A percentile compares a stretch with the other conserved stretches of the same genome.
Conservation (phyloP, 2,888 invertebrate species). For the Therioaphis trifolii region DNA sequence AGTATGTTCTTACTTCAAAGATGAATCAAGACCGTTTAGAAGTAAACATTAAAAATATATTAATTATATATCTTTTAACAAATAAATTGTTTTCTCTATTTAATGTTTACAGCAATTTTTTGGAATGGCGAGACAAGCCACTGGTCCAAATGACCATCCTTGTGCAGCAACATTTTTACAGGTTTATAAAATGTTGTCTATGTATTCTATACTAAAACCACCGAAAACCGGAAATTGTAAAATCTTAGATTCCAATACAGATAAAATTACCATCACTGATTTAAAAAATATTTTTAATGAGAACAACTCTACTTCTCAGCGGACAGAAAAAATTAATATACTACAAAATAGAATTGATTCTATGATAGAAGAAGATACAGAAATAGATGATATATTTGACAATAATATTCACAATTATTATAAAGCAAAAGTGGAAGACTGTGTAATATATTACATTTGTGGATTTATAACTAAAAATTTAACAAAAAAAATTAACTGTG, state of each 20-base stretch:
- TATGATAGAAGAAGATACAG: too few species aligned
- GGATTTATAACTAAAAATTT: background rate
- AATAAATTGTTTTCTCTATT: background rate
- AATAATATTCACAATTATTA: constrained; percentile 4
- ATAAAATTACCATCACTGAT: too few species aligned
- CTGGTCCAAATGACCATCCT: constrained; percentile 1
- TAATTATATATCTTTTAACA: background rate
- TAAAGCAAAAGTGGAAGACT: constrained; percentile 3
- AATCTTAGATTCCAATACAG: too few species aligned
- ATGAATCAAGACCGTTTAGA: constrained; percentile 1
- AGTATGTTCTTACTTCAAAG: background rate
- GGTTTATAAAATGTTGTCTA: background rate
- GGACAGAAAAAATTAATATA: too few species aligned
- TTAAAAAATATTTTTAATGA: too few species aligned
- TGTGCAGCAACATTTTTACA: constrained; percentile 3
- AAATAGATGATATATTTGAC: too few species aligned
- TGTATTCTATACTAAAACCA: constrained; percentile 3
- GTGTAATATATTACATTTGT: constrained; percentile 10
- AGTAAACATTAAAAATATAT: background rate
- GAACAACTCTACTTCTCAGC: too few species aligned
- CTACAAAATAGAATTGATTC: too few species aligned
- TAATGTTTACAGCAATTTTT: constrained; percentile 1
- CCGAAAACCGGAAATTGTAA: too few species aligned
- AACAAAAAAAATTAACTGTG: constrained; percentile 2
- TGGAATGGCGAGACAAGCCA: background rate